Base-by-base conservation (phyloP, 1,140 invertebrate species). In the Micrasema minimum region DNA sequence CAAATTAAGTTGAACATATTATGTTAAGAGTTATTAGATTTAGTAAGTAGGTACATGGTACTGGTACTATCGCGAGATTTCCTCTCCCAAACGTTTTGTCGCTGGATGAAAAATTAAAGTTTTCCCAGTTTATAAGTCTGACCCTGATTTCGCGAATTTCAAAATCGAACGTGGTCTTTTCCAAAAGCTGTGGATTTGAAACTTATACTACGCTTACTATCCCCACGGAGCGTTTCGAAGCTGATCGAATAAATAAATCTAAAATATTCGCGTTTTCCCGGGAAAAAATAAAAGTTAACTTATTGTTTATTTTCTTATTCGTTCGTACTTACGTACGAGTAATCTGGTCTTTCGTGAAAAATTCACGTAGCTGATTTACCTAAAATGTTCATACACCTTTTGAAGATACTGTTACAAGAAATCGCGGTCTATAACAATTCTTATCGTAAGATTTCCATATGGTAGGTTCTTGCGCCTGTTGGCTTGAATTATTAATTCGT, bases 351-450 rank as follows among this genome's bases (percentile, higher is more conserved):
- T 46, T 31, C 26, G 26, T 55, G 26, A 22, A 55, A 55, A 31
- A 55, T 55, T 55, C 51, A 55, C 51, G 6, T 9, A 16, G 23
- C 26, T 4, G 26, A 35, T 12, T 26, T 20, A 22, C 23, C n/a
- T 16, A 31, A 55, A 55, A 31, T 2, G 51, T 16, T 12, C 23
- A 11, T n/a, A 20, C 12, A 11, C n/a, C n/a, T 4, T 12, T 5
- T n/a, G 22, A 23, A 26, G 51, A 55, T 16, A 31, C 14, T 31
- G 51, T 31, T 16, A 55, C 5, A 4, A 55, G 14, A 55, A 55
- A 55, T 55, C n/a, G 26, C 51, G 12, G 26, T 55, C 6, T 26
- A 35, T 55, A 35, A 55, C 26, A 55, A 55, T 55, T 55, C 11
- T 55, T 55, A 1, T 35, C 20, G 26, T n/a, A 9, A 31, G 14